phyloP scores from a whole-genome alignment of 2,113 vertebrate species.

The Crotophaga sulcirostris region DNA sequence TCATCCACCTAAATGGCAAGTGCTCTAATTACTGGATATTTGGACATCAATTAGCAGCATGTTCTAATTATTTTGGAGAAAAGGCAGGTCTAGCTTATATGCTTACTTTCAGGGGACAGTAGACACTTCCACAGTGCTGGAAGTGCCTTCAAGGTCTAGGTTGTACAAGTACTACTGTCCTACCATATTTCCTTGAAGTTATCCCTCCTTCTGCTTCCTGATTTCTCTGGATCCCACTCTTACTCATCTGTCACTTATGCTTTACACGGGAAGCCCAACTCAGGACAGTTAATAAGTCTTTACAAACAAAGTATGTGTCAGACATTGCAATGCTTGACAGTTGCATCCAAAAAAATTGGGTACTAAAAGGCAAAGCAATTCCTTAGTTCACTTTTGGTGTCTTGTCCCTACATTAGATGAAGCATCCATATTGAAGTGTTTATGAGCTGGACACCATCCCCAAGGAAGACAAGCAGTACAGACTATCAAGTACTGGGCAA shows the following conservation, averaged over 20 bases:
- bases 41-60: neutral
- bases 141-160: neutral
- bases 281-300: neutral
- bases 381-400: neutral
- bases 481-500: neutral
- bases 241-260: too few relatives aligned
- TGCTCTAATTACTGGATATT: conserved; percentile 2
- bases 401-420: neutral
- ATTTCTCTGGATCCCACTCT: neutral
- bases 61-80: neutral
- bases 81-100: neutral
- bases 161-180: accelerated
- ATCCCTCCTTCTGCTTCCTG: neutral
- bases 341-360: neutral
- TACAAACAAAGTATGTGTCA: neutral
- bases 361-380: neutral
- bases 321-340: neutral
- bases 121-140: neutral
- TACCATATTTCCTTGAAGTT: neutral
- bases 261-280: neutral
- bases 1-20: neutral
- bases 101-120: neutral
- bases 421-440: neutral
- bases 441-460: neutral
- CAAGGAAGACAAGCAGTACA: neutral